Percentiles rank a stretch among this genome's conserved stretches.
Evolutionary conservation across 1,140 invertebrate genomes (phyloP).

Genomic region (Aphelenchoides fujianensis): DNA sequence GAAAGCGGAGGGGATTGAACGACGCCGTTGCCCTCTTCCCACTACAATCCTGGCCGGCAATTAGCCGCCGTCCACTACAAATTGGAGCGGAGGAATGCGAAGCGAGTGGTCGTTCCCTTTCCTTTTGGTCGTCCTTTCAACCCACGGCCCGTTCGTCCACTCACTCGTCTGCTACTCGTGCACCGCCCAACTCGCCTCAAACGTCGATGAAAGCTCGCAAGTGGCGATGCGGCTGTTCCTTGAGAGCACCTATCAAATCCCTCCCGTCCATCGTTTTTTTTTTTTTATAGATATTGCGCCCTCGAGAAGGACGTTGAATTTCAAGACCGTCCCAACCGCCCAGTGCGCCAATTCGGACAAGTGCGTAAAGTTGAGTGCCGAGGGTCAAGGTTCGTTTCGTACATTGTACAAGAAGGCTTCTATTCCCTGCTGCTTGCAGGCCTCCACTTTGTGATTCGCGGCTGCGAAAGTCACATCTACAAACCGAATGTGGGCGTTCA

Average conservation of each 20-base stretch:
- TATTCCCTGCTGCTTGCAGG: conserved; percentile 25
- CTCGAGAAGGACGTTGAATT: conserved; percentile 27
- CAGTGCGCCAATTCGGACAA: conserved; percentile 20
- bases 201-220: conserved; percentile 25
- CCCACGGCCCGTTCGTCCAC: not conserved
- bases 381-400: conserved; percentile 24
- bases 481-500: conserved; percentile 34
- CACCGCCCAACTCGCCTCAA: conserved; percentile 22
- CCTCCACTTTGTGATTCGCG: conserved; percentile 28
- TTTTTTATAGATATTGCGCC: conserved; percentile 26
- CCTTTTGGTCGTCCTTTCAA: not conserved
- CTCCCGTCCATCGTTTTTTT: conserved; percentile 30
- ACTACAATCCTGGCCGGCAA: too few relatives aligned
- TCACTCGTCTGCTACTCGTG: conserved; percentile 33
- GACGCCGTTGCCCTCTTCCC: too few relatives aligned
- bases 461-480: conserved; percentile 37
- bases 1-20: not conserved
- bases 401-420: too few relatives aligned
- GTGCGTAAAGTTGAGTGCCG: conserved; percentile 29
- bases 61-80: conserved; percentile 6
- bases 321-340: conserved; percentile 29
- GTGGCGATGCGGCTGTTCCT: conserved; percentile 28
- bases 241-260: conserved; percentile 31
- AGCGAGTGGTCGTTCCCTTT: not conserved
- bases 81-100: not conserved